Percentiles rank a stretch among this genome's conserved stretches.
These are phyloP conservation scores for Uromys caudimaculatus DNA, from an alignment of 2,797 vertebrate genomes.

Conservation along the genomic window DNA sequence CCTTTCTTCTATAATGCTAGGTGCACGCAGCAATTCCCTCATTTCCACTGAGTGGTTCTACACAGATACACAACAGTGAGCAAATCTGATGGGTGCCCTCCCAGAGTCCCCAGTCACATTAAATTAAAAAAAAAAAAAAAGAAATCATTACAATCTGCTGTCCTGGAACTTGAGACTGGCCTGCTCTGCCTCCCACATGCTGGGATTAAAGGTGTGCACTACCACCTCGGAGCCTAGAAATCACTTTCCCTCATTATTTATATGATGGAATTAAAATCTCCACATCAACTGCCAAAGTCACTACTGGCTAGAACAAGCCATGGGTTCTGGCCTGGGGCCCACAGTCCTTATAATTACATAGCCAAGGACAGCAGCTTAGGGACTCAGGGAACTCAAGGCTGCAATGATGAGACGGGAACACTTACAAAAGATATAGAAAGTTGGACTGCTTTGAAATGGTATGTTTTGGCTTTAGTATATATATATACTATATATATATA, in stretches of 20 bases:
- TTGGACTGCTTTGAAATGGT: background rate
- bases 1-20: background rate
- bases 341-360: background rate
- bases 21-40: background rate
- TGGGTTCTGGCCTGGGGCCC: background rate
- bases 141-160: background rate
- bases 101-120: background rate
- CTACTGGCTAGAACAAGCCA: background rate
- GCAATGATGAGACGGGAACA: background rate
- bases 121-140: background rate
- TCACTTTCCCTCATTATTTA: slow-evolving; percentile 16
- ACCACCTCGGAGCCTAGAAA: background rate
- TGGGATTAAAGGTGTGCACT: background rate
- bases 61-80: rapidly evolving
- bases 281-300: background rate
- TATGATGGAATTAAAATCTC: background rate
- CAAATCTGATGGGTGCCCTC: background rate
- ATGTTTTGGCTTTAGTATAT: background rate
- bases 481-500: too few species aligned
- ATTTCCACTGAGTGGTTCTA: background rate
- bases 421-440: background rate
- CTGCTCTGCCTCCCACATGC: background rate
- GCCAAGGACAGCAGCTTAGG: background rate
- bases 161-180: background rate
- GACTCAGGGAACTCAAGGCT: background rate